These are phyloP conservation scores for Nesospiza acunhae DNA, from an alignment of 2,113 vertebrate species.

Conservation along the genomic window DNA sequence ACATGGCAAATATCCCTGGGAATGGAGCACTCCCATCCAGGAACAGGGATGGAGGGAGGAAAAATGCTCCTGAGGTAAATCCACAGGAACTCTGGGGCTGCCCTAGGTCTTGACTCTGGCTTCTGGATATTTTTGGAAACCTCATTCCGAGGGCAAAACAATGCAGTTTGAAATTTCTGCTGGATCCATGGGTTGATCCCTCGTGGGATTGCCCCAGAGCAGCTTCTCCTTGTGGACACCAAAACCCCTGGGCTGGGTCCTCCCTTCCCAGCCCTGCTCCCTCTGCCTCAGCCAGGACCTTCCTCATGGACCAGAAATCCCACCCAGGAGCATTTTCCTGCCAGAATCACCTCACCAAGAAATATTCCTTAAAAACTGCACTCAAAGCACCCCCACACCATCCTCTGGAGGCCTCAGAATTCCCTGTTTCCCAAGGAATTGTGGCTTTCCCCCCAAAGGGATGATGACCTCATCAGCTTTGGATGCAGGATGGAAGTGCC, in stretches of 20 bases:
- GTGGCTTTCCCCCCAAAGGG: background rate
- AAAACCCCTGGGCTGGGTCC: background rate
- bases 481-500: background rate
- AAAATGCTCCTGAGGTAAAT: background rate
- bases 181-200: background rate
- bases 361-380: background rate
- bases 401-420: background rate
- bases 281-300: background rate
- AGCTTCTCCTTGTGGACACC: background rate
- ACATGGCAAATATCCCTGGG: fast-evolving
- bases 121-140: background rate
- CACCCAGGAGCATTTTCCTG: background rate
- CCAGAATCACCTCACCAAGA: background rate
- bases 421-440: background rate
- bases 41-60: background rate
- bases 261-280: background rate
- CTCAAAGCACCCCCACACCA: background rate
- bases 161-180: background rate
- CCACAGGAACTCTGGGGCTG: background rate
- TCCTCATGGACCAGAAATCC: background rate
- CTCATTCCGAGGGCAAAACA: background rate
- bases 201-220: background rate
- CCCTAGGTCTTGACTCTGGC: fast-evolving
- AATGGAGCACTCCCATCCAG: fast-evolving
- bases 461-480: background rate